A percentile compares a stretch with the other conserved stretches of the same genome.
Conservation (phyloP, 2,888 invertebrate genomes). For the Drosophila borborema region DNA sequence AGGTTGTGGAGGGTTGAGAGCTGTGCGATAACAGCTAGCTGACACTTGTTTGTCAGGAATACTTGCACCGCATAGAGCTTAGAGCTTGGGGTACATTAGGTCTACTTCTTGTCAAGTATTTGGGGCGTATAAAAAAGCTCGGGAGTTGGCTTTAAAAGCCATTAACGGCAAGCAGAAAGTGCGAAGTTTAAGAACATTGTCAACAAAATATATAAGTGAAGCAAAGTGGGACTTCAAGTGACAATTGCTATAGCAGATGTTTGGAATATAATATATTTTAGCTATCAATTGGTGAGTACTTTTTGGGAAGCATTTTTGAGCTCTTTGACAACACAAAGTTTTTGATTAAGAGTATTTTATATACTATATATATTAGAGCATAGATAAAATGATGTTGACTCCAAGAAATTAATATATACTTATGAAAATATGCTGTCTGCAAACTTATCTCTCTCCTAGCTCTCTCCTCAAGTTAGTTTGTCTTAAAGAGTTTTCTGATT, state of each 20-base stretch:
- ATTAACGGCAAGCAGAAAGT: constrained; percentile 32
- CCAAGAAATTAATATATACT: too few relatives aligned
- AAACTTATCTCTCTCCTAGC: background rate
- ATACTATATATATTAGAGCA: background rate
- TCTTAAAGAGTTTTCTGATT: constrained; percentile 16
- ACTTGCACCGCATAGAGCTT: background rate
- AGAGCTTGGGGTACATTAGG: constrained; percentile 13
- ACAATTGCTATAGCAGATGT: background rate
- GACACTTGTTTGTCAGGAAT: constrained; percentile 32
- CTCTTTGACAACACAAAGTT: background rate
- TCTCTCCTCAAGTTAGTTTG: background rate
- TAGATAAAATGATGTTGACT: background rate
- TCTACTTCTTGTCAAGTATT: constrained; percentile 37
- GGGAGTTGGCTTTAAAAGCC: constrained; percentile 41
- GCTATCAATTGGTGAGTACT: background rate
- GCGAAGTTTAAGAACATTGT: constrained; percentile 19
- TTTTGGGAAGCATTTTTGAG: background rate
- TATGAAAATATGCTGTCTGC: too few relatives aligned
- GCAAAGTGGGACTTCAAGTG: background rate
- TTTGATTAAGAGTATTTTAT: background rate
- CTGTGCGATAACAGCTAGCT: constrained; percentile 42
- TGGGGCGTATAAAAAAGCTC: constrained; percentile 23
- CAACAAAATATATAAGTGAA: constrained; percentile 19
- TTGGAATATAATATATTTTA: background rate
- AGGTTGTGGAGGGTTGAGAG: background rate